A percentile compares a stretch with the other conserved stretches of the same genome.
Evolutionary conservation across 2,113 vertebrate genomes (phyloP).

Genomic region (Leucopternis melanops): DNA sequence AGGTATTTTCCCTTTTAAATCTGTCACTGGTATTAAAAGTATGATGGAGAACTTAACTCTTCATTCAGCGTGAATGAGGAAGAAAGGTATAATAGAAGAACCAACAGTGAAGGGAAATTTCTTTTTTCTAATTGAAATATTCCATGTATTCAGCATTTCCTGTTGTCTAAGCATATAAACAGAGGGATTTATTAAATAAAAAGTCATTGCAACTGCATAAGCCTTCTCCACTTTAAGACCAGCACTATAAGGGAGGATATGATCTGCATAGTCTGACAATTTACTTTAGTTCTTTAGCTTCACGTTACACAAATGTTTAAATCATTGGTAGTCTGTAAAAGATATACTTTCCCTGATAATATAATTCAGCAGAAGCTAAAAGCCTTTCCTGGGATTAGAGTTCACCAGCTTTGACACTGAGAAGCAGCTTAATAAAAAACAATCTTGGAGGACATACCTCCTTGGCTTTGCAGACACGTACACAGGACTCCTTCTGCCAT

Average conservation of each 20-base stretch:
- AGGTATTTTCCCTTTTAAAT: not conserved
- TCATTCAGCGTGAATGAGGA: not conserved
- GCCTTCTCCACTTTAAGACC: not conserved
- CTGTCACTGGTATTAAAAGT: not conserved
- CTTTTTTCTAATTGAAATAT: not conserved
- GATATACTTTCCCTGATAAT: not conserved
- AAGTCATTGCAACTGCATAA: not conserved
- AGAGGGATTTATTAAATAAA: not conserved
- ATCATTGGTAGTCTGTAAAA: not conserved
- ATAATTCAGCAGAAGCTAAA: not conserved
- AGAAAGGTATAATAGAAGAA: not conserved
- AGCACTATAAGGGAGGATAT: not conserved
- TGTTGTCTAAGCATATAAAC: not conserved
- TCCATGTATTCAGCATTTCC: not conserved
- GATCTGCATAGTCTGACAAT: not conserved
- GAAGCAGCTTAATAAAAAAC: not conserved
- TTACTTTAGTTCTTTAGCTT: not conserved
- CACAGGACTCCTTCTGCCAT: not conserved
- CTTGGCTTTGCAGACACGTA: not conserved
- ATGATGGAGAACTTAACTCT: not conserved
- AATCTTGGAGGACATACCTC: not conserved
- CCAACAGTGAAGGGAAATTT: not conserved
- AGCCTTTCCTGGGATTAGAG: not conserved
- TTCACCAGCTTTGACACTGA: not conserved
- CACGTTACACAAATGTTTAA: not conserved